These are phyloP conservation scores for Tetramorium alpestre DNA, from an alignment of 1,140 invertebrate species.

Conservation along the genomic window DNA sequence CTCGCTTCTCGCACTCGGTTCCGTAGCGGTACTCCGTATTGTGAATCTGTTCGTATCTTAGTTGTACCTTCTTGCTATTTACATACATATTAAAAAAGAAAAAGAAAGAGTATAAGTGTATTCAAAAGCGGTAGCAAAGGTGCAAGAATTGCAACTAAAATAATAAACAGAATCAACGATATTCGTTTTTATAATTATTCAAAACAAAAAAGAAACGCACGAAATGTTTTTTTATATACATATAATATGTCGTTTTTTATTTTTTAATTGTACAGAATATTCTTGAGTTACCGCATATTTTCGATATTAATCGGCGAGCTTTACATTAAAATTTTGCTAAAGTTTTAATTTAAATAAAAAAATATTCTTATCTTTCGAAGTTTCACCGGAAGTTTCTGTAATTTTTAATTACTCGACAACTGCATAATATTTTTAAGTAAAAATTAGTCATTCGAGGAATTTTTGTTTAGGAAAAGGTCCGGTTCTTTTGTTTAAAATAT, in stretches of 20 bases:
- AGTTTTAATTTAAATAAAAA: neutral
- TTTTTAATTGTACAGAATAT: neutral
- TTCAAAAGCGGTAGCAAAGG: neutral
- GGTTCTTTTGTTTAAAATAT: neutral
- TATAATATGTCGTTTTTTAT: neutral
- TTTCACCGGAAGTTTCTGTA: neutral
- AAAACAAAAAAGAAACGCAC: neutral
- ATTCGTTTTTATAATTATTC: neutral
- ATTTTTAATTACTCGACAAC: neutral
- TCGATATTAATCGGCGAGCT: neutral
- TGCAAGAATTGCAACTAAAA: neutral
- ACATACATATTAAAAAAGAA: no score
- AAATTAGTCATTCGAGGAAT: neutral
- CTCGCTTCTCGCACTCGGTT: neutral
- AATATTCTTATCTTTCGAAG: neutral
- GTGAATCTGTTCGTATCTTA: neutral
- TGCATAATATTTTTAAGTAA: neutral
- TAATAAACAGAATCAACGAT: conserved; percentile 4
- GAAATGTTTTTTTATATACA: neutral
- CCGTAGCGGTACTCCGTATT: conserved; percentile 47
- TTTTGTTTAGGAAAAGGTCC: no score
- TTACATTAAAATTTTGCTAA: neutral
- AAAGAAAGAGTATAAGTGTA: neutral
- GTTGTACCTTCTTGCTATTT: neutral
- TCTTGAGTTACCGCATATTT: neutral